Evolutionary conservation across 1,140 invertebrate species (phyloP), one percentile per base, ranked within the genome.

Genomic region (Drosophila pseudoananassae): DNA sequence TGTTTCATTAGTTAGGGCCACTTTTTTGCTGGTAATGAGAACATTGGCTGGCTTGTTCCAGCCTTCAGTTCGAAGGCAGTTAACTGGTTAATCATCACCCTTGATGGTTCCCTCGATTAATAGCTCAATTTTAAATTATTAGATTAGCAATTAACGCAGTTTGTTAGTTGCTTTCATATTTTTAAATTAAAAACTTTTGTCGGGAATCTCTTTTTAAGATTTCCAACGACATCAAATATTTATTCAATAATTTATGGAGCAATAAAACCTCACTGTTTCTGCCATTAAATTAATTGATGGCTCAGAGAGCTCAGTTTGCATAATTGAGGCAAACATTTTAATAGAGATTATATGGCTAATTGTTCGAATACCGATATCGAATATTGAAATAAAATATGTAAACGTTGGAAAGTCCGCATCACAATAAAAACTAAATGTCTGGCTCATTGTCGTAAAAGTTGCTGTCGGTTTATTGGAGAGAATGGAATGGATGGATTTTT

Each of bases 191-290:
- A n/a, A n/a, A n/a, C n/a, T 50, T 50, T 50, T n/a, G 23, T n/a
- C 12, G 3, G 27, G 12, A 31, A 20, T 20, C 33, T 59, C 23
- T 9, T 52, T 38, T n/a, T 38, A 7, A 4, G n/a, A 43, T 27
- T 40, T 64, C 59, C 45, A 46, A 52, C 43, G 40, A 69, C 43
- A 36, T 55, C 58, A 29, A 75, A 65, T 57, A 79, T 73, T 60
- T 78, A 78, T 78, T 78, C 76, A 82, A 83, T 83, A 75, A 78
- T 82, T 78, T 64, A 65, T 83, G 79, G 46, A 47, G 56, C 64
- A 51, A 75, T 83, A 66, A 82, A 82, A 82, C 14, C 58, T 49
- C 63, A 74, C 60, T 82, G 68, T 53, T 50, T 57, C 40, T 73
- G 68, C 49, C 47, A 53, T 78, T 73, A 63, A 78, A 70, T 83